A percentile compares a stretch with the other conserved stretches of the same genome.
phyloP scores from a whole-genome alignment of 2,113 vertebrate genomes.

The Spermophilus dauricus region DNA sequence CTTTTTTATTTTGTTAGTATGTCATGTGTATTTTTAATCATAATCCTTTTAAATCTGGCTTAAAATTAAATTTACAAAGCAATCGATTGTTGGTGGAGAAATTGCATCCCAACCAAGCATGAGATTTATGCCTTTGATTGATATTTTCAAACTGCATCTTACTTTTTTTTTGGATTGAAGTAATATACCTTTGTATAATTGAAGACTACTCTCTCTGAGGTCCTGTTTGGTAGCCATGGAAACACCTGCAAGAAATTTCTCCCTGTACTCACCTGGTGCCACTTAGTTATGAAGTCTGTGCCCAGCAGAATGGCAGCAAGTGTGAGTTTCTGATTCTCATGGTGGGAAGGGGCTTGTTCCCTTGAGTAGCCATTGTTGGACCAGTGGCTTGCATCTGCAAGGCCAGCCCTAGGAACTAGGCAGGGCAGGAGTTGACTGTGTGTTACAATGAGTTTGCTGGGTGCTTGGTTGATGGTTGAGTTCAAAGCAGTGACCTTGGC shows the following conservation, averaged over 20 bases:
- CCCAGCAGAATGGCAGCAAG: neutral
- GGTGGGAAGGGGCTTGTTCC: too few species aligned
- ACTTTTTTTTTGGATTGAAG: constrained; percentile 34
- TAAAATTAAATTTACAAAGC: constrained; percentile 42
- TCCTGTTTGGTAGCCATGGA: neutral
- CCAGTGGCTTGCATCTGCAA: neutral
- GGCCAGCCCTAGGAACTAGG: neutral
- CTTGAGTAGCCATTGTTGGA: neutral
- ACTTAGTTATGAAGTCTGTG: neutral
- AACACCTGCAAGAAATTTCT: neutral
- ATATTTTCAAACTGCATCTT: constrained; percentile 25
- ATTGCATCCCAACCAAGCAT: constrained; percentile 8
- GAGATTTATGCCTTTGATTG: constrained; percentile 56
- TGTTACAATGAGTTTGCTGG: neutral
- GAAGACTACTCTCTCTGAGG: neutral
- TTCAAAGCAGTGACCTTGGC: neutral
- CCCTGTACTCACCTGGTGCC: neutral
- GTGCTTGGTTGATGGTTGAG: neutral
- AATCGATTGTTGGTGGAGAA: constrained; percentile 12
- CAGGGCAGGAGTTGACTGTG: neutral
- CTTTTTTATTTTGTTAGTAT: constrained; percentile 44
- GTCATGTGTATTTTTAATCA: constrained; percentile 29
- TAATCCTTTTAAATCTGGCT: constrained; percentile 50
- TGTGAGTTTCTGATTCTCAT: neutral
- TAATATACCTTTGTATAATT: neutral